phyloP scores from a whole-genome alignment of 1,140 invertebrate genomes.

The Plectrocnemia conspersa region DNA sequence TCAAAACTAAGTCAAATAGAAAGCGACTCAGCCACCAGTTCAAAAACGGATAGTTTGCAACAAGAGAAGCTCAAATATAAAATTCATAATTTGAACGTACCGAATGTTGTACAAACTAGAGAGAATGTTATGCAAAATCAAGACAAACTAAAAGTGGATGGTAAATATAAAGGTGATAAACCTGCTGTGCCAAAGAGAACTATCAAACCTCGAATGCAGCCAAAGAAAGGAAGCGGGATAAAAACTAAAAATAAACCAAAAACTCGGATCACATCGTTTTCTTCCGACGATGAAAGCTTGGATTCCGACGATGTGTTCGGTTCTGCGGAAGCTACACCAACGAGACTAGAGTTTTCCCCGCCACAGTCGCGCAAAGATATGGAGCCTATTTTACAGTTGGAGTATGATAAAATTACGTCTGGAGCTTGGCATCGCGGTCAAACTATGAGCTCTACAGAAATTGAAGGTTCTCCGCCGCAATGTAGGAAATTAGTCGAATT shows the following conservation, averaged over 20 bases:
- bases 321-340: constrained; percentile 62
- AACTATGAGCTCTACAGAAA: constrained; percentile 68
- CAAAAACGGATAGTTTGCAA: constrained; percentile 61
- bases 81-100: constrained; percentile 45
- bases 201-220: constrained; percentile 52
- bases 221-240: constrained; percentile 50
- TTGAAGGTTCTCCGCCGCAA: constrained; percentile 64
- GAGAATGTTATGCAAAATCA: constrained; percentile 45
- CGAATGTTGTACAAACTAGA: constrained; percentile 36
- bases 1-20: constrained; percentile 69
- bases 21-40: constrained; percentile 65
- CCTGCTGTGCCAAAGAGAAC: constrained; percentile 50
- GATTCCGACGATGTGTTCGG: constrained; percentile 69
- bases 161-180: constrained; percentile 51
- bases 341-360: constrained; percentile 62
- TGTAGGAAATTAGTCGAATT: constrained; percentile 55
- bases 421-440: constrained; percentile 62
- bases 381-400: constrained; percentile 63
- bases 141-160: constrained; percentile 51
- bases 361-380: constrained; percentile 66
- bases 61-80: constrained; percentile 55
- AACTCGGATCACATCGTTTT: constrained; percentile 65
- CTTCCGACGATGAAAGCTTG: constrained; percentile 65
- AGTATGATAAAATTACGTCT: constrained; percentile 62
- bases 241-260: constrained; percentile 56